Conservation (phyloP, 2,888 invertebrate genomes). For the Caenorhabditis wallacei region DNA sequence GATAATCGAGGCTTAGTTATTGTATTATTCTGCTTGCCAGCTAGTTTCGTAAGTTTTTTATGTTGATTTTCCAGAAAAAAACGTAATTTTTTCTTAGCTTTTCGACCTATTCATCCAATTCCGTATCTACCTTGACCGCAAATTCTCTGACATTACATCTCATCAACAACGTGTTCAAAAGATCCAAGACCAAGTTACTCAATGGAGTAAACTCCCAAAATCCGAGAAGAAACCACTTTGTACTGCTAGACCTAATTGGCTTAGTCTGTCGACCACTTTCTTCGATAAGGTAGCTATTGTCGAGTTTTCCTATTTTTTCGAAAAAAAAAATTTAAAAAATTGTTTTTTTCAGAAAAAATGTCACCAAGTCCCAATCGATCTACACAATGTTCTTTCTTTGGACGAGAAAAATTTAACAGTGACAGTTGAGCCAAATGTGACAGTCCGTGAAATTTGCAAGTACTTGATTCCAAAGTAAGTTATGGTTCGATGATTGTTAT, state of each 20-base stretch:
- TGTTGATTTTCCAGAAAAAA: background rate
- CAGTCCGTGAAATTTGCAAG: slow-evolving; percentile 87
- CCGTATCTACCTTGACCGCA: slow-evolving; percentile 73
- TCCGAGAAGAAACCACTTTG: slow-evolving; percentile 86
- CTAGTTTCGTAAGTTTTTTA: slow-evolving; percentile 86
- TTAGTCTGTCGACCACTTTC: slow-evolving; percentile 88
- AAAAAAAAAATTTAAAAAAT: too few species aligned
- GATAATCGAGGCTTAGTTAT: slow-evolving; percentile 85
- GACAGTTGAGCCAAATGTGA: slow-evolving; percentile 88
- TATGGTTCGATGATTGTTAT: slow-evolving; percentile 6
- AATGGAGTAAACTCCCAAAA: slow-evolving; percentile 84
- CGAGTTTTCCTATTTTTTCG: background rate
- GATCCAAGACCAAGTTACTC: slow-evolving; percentile 74
- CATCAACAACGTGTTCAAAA: slow-evolving; percentile 79
- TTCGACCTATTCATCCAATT: slow-evolving; percentile 78
- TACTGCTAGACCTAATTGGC: slow-evolving; percentile 88
- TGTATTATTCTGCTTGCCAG: slow-evolving; percentile 87
- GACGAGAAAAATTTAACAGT: slow-evolving; percentile 86
- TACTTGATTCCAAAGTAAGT: slow-evolving; percentile 85
- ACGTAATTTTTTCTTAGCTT: slow-evolving; percentile 67
- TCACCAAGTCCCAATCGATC: slow-evolving; percentile 87
- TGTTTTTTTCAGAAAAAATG: slow-evolving; percentile 85
- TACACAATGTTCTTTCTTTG: slow-evolving; percentile 87
- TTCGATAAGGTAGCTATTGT: slow-evolving; percentile 85
- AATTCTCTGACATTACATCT: slow-evolving; percentile 67